phyloP scores from a whole-genome alignment of 2,888 invertebrate genomes.

The Melinaea menophilus region DNA sequence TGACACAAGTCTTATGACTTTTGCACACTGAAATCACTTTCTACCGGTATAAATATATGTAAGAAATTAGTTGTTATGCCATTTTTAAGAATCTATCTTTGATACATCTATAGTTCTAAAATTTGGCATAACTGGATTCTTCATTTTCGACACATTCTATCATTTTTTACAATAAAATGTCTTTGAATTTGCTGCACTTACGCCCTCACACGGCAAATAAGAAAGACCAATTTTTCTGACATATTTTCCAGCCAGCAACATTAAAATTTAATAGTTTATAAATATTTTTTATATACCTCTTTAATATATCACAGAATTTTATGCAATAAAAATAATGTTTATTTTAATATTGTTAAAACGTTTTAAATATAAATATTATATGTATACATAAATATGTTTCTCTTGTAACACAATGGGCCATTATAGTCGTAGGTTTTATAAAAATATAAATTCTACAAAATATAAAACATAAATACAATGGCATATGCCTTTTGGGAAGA shows the following conservation, averaged over 20 bases:
- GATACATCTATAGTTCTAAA: conserved; percentile 61
- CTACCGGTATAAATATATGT: conserved; percentile 47
- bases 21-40: conserved; percentile 66
- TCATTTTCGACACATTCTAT: conserved; percentile 71
- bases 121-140: conserved; percentile 62
- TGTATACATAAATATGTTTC: too few relatives aligned
- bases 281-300: too few relatives aligned
- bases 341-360: too few relatives aligned
- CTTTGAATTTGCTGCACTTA: conserved; percentile 27
- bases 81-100: conserved; percentile 44
- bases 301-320: too few relatives aligned
- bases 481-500: too few relatives aligned
- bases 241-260: conserved; percentile 30
- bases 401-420: too few relatives aligned
- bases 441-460: too few relatives aligned
- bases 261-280: not conserved
- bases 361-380: too few relatives aligned
- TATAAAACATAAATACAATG: too few relatives aligned
- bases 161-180: conserved; percentile 59
- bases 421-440: too few relatives aligned
- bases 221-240: conserved; percentile 18
- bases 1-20: conserved; percentile 78
- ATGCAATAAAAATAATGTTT: too few relatives aligned
- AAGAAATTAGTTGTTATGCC: conserved; percentile 60
- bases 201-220: conserved; percentile 34